These are phyloP conservation scores for Lepidocyrtinus sp. DNA, from an alignment of 2,888 invertebrate genomes.

Conservation along the genomic window DNA sequence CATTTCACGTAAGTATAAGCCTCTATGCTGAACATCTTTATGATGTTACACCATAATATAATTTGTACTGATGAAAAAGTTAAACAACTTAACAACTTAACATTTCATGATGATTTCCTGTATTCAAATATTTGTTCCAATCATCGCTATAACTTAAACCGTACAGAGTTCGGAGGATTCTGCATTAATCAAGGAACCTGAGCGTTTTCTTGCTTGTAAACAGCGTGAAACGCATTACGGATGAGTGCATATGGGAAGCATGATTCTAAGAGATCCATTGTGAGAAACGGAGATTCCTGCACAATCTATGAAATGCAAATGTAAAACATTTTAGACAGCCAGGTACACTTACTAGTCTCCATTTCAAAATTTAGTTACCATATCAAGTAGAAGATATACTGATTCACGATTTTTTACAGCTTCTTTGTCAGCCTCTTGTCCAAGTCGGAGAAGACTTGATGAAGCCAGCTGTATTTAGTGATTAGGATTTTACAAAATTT, in stretches of 20 bases:
- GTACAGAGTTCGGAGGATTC: constrained; percentile 40
- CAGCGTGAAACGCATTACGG: constrained; percentile 97
- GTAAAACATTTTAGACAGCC: no score
- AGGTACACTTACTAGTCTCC: no score
- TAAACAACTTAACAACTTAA: background rate
- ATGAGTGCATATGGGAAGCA: constrained; percentile 99
- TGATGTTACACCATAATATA: constrained; percentile 24
- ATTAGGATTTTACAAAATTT: no score
- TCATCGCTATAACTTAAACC: constrained; percentile 48
- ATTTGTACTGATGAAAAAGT: constrained; percentile 50
- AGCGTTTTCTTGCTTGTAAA: constrained; percentile 85
- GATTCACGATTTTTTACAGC: constrained; percentile 95
- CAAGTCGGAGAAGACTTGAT: constrained; percentile 92
- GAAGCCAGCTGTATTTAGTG: constrained; percentile 89
- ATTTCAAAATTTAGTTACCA: constrained; percentile 74
- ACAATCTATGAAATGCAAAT: constrained; percentile 86
- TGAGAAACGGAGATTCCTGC: constrained; percentile 97
- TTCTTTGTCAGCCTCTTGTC: constrained; percentile 96
- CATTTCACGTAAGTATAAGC: no score
- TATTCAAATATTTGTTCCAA: background rate
- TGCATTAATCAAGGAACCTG: constrained; percentile 61
- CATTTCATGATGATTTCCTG: background rate
- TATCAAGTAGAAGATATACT: constrained; percentile 95
- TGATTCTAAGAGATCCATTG: constrained; percentile 98
- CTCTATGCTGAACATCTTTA: no score